Evolutionary conservation across 2,113 vertebrate species (phyloP), one percentile per base, ranked within the genome.

Genomic region (Mungos mungo): DNA sequence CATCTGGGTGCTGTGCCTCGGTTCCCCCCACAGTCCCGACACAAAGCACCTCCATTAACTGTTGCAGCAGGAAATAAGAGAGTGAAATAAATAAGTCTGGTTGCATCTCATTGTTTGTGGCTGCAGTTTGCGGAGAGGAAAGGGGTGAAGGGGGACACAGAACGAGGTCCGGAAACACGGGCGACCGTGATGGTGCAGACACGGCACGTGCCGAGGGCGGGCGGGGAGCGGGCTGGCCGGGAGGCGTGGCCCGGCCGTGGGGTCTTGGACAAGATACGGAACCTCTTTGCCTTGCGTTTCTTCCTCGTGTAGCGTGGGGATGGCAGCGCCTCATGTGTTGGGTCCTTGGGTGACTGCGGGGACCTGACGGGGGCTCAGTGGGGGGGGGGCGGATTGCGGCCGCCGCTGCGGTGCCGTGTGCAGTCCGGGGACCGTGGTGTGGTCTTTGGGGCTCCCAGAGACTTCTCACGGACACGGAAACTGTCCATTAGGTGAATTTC

Each of bases 331-430:
- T 0, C 9, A 9, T 65, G 25, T 2, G 1, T 29, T 0, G 7
- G n/a, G 63, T 80, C 72, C 72, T 11, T 0, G n/a, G 2, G 2
- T 9, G 54, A 38, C 21, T 0, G 0, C 0, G 3, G 2, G 1
- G 63, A 25, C 3, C 41, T 2, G 16, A n/a, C 29, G 0, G 1
- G 13, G 57, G 18, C 41, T 11, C 6, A 1, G 31, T 3, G 2
- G 5, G 7, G 84, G 4, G 60, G 18, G 45, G 1, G 5, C 31
- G 2, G 16, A 0, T 3, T 0, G 5, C 5, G 1, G 45, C 0
- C 0, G 11, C 27, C 0, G 13, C 0, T 0, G 11, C 11, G 0
- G 6, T 0, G 2, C 16, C 2, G 5, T 2, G 5, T 1, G 0
- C 0, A 0, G 7, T 38, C 60, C 60, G 5, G 1, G 5, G n/a